Conservation (phyloP, 2,888 invertebrate species). For the Caenorhabditis japonica region DNA sequence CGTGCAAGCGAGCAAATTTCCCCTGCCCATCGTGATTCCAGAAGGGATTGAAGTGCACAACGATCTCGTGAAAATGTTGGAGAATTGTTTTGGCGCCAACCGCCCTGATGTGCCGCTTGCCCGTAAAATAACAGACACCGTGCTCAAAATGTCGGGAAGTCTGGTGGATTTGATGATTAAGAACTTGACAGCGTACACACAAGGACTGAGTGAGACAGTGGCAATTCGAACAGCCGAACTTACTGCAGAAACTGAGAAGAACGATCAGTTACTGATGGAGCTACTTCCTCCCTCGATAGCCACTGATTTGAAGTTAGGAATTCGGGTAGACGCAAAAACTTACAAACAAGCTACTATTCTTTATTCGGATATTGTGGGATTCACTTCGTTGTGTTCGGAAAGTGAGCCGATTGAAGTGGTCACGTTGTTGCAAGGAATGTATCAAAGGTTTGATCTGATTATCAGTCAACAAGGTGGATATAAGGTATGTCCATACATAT, state of each 20-base stretch:
- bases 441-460: slow-evolving; percentile 71
- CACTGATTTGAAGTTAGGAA: slow-evolving; percentile 68
- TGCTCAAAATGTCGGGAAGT: slow-evolving; percentile 74
- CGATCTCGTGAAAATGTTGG: slow-evolving; percentile 31
- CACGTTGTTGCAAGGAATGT: slow-evolving; percentile 71
- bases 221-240: slow-evolving; percentile 67
- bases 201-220: slow-evolving; percentile 67
- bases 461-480: slow-evolving; percentile 72
- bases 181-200: slow-evolving; percentile 71
- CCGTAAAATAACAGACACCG: slow-evolving; percentile 74
- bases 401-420: slow-evolving; percentile 75
- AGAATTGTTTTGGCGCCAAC: slow-evolving; percentile 40
- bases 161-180: slow-evolving; percentile 75
- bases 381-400: slow-evolving; percentile 75
- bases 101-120: slow-evolving; percentile 69
- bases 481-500: slow-evolving; percentile 59
- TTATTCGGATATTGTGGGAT: slow-evolving; percentile 76
- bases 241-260: slow-evolving; percentile 65
- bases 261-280: slow-evolving; percentile 70
- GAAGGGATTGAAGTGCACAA: slow-evolving; percentile 45
- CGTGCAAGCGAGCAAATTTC: slow-evolving; percentile 59
- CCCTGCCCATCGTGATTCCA: slow-evolving; percentile 30
- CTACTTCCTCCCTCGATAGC: slow-evolving; percentile 71
- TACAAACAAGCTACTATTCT: slow-evolving; percentile 71
- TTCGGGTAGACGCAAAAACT: slow-evolving; percentile 60